phyloP scores from a whole-genome alignment of 2,888 invertebrate genomes.

The Xanthia togata region DNA sequence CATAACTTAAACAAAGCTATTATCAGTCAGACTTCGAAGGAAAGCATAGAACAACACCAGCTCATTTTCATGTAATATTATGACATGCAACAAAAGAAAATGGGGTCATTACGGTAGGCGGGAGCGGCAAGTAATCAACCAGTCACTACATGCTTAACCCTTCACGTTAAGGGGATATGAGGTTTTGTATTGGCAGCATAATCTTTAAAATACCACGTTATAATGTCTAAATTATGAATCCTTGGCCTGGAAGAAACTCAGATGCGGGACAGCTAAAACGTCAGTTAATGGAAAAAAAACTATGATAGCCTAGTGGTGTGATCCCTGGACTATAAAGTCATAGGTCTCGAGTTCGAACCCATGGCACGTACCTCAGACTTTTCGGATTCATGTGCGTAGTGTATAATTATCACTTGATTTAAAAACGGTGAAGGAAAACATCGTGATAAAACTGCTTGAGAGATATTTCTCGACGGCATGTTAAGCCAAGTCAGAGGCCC shows the following conservation, averaged over 20 bases:
- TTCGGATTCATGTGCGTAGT: too few species aligned
- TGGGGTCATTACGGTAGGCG: constrained; percentile 46
- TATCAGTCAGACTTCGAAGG: constrained; percentile 22
- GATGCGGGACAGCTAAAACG: background rate
- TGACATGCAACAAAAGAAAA: constrained; percentile 52
- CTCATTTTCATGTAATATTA: constrained; percentile 52
- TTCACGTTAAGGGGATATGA: constrained; percentile 6
- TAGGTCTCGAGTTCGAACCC: too few species aligned
- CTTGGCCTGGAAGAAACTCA: background rate
- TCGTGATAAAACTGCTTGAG: too few species aligned
- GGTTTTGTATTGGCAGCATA: constrained; percentile 14
- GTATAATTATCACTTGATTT: too few species aligned
- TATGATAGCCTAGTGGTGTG: too few species aligned
- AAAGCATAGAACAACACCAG: constrained; percentile 23
- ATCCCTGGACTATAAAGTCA: too few species aligned
- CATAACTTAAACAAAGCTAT: background rate
- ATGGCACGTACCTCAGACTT: too few species aligned
- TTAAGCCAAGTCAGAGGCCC: too few species aligned
- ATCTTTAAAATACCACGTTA: constrained; percentile 20
- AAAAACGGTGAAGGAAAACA: too few species aligned
- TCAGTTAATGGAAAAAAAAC: too few species aligned
- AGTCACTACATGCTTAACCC: constrained; percentile 54
- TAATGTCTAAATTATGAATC: background rate
- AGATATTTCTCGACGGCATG: too few species aligned
- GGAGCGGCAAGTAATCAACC: constrained; percentile 52